phyloP scores from a whole-genome alignment of 2,888 invertebrate genomes.

The Spatulosminthurus flaviceps region DNA sequence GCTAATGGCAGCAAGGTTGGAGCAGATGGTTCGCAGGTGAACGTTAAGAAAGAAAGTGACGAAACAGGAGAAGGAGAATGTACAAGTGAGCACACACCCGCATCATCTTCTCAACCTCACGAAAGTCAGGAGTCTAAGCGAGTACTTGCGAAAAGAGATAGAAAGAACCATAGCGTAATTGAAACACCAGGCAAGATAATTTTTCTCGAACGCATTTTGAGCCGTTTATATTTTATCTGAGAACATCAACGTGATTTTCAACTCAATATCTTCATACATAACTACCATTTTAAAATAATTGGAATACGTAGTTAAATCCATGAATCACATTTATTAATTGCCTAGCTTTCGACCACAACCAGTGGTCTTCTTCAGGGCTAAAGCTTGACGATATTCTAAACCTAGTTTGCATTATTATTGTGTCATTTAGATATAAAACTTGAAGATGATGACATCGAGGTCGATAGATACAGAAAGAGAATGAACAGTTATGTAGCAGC shows the following conservation, averaged over 20 bases:
- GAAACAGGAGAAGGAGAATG: conserved; percentile 19
- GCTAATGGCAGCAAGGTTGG: conserved; percentile 50
- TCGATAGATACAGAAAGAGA: conserved; percentile 34
- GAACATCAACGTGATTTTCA: no score
- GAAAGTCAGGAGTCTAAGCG: conserved; percentile 49
- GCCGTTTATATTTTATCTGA: conserved; percentile 19
- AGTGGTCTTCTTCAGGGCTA: no score
- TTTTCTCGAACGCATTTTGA: background rate
- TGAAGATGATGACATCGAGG: conserved; percentile 38
- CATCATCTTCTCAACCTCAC: background rate
- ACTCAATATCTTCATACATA: no score
- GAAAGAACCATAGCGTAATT: conserved; percentile 35
- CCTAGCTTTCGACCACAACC: no score
- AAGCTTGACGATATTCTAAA: no score
- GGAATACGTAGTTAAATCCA: no score
- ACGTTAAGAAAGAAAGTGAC: conserved; percentile 51
- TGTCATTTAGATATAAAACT: conserved; percentile 34
- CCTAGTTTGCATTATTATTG: no score
- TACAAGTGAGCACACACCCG: background rate
- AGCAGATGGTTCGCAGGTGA: conserved; percentile 45
- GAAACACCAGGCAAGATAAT: conserved; percentile 26
- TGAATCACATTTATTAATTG: no score
- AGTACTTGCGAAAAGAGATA: conserved; percentile 46
- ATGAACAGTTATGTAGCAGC: conserved; percentile 30
- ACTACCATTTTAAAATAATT: no score